phyloP scores from a whole-genome alignment of 2,113 vertebrate species.

The Corythornis vintsioides region DNA sequence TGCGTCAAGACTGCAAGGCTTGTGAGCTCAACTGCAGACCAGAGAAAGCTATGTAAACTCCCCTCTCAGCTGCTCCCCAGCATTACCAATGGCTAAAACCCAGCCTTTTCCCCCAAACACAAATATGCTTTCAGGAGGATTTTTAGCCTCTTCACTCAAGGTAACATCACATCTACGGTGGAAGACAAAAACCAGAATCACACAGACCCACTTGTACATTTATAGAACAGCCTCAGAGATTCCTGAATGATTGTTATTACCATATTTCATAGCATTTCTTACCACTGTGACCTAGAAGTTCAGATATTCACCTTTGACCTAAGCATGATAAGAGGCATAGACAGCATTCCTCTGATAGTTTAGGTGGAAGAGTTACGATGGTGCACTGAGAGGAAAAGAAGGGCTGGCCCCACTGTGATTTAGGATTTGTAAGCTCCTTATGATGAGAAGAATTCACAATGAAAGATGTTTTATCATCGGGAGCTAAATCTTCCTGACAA shows the following conservation, averaged over 20 bases:
- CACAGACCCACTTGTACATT: background rate
- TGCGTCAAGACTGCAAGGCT: background rate
- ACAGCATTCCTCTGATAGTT: conserved; percentile 65
- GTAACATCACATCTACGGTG: background rate
- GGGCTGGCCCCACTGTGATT: conserved; percentile 40
- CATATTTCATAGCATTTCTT: conserved; percentile 58
- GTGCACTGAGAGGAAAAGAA: conserved; percentile 28
- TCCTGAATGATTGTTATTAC: conserved; percentile 7
- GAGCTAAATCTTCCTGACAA: conserved; percentile 58
- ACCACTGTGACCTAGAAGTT: conserved; percentile 23
- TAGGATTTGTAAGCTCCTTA: conserved; percentile 55
- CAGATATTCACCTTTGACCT: conserved; percentile 55
- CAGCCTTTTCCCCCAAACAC: background rate
- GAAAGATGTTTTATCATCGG: conserved; percentile 25
- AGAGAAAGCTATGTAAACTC: background rate
- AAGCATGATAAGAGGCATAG: conserved; percentile 45
- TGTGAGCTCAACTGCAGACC: background rate
- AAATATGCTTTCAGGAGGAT: background rate
- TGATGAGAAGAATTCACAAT: conserved; percentile 62
- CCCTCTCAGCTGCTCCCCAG: background rate
- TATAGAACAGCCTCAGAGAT: background rate
- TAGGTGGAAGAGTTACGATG: conserved; percentile 53
- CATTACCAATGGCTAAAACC: background rate
- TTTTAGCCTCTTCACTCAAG: background rate
- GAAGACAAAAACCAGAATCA: conserved; percentile 28